phyloP scores from a whole-genome alignment of 2,113 vertebrate species.

The Miniopterus natalensis region DNA sequence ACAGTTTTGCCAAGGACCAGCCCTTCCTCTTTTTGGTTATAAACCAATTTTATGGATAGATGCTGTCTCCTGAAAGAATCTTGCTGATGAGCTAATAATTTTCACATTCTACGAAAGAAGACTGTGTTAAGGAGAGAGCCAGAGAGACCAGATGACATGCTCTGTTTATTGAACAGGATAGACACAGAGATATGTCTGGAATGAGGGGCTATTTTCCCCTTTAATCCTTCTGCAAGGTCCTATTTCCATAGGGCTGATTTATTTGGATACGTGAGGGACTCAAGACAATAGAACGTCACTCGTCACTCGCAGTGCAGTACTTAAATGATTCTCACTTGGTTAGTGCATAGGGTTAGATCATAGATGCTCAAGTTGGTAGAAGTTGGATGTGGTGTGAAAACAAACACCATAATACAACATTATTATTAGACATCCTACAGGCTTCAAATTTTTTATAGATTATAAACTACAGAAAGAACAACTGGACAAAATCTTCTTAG shows the following conservation, averaged over 20 bases:
- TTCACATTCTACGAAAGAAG: not conserved
- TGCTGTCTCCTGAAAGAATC: not conserved
- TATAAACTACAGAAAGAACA: not conserved
- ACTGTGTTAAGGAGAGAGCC: not conserved
- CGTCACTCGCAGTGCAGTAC: not conserved
- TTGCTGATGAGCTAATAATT: not conserved
- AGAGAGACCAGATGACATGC: not conserved
- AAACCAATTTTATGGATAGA: constrained; percentile 18
- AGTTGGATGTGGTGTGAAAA: not conserved
- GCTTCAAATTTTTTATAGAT: not conserved
- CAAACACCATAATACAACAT: not conserved
- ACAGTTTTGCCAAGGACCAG: not conserved
- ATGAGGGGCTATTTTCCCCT: not conserved
- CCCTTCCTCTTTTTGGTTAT: not conserved
- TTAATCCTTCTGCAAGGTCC: not conserved
- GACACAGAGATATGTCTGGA: not conserved
- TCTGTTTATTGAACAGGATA: not conserved
- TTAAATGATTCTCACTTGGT: not conserved
- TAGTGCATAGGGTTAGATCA: not conserved
- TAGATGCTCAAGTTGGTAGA: not conserved
- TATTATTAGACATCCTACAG: not conserved
- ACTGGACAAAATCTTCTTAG: not conserved
- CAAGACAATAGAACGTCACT: not conserved
- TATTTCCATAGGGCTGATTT: not conserved
- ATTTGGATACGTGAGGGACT: not conserved